These are phyloP conservation scores for Siphamia tubifer DNA, from an alignment of 2,113 vertebrate genomes.

Conservation along the genomic window DNA sequence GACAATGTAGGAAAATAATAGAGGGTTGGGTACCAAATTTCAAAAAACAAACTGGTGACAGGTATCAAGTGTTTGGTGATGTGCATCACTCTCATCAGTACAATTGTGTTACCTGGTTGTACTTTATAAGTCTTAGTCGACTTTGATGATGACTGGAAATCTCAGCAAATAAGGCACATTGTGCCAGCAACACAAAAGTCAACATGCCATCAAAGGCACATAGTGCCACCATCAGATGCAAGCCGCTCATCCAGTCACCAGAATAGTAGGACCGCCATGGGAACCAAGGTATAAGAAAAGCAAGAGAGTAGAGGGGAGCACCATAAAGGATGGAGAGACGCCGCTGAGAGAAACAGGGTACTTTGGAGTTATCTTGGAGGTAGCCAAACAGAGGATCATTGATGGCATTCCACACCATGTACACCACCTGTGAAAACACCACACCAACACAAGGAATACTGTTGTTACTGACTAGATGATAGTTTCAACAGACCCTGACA, in stretches of 20 bases:
- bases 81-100: no score
- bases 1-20: not conserved
- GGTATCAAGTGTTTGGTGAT: no score
- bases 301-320: slow-evolving; percentile 80
- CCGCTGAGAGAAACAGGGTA: slow-evolving; percentile 74
- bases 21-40: no score
- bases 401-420: slow-evolving; percentile 90
- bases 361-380: slow-evolving; percentile 82
- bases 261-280: slow-evolving; percentile 85
- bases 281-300: slow-evolving; percentile 93
- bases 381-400: slow-evolving; percentile 90
- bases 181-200: slow-evolving; percentile 87
- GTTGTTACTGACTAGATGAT: not conserved
- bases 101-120: slow-evolving; percentile 76
- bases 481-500: not conserved
- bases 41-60: no score
- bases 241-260: slow-evolving; percentile 85
- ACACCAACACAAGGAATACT: no score
- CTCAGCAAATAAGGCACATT: slow-evolving; percentile 86
- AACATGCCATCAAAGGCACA: slow-evolving; percentile 86
- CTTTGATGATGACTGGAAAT: slow-evolving; percentile 80
- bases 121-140: slow-evolving; percentile 82
- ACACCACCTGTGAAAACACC: slow-evolving; percentile 83
- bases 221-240: slow-evolving; percentile 83
- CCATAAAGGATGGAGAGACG: slow-evolving; percentile 84